A percentile compares a stretch with the other conserved stretches of the same genome.
These are phyloP conservation scores for Nysson spinosus DNA, from an alignment of 2,888 invertebrate species.

Conservation along the genomic window DNA sequence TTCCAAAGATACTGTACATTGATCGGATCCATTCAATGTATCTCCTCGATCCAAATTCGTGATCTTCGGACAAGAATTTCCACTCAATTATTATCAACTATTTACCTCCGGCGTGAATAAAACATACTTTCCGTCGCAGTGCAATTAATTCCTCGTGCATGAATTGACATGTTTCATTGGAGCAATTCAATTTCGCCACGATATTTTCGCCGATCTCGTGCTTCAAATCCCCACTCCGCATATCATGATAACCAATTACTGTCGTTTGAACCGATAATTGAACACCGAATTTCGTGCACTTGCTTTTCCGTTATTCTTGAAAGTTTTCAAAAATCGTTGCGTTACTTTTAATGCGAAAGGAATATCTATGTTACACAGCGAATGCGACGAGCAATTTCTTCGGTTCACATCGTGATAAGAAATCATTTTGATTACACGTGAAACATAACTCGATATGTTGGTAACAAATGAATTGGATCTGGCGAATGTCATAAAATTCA, in stretches of 20 bases:
- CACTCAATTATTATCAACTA: too few relatives aligned
- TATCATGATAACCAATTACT: constrained; percentile 59
- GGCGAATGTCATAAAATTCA: too few relatives aligned
- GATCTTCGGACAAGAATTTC: constrained; percentile 62
- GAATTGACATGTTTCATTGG: constrained; percentile 34
- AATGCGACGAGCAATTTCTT: constrained; percentile 27
- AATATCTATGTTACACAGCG: too few relatives aligned
- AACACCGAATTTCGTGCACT: too few relatives aligned
- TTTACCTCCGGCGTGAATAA: too few relatives aligned
- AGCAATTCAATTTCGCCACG: constrained; percentile 30
- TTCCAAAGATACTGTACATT: constrained; percentile 77
- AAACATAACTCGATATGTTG: too few relatives aligned
- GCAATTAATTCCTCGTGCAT: constrained; percentile 32
- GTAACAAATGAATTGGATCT: too few relatives aligned
- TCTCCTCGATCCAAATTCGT: too few relatives aligned
- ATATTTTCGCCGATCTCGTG: constrained; percentile 35
- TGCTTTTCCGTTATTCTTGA: too few relatives aligned
- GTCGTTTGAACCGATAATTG: too few relatives aligned
- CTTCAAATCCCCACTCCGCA: constrained; percentile 59
- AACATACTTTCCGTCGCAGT: constrained; percentile 57
- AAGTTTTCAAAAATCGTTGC: constrained; percentile 6
- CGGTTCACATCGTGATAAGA: constrained; percentile 26
- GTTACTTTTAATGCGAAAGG: too few relatives aligned
- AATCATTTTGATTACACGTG: constrained; percentile 27
- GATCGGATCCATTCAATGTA: too few relatives aligned